Evolutionary conservation across 2,113 vertebrate genomes (phyloP), one percentile per base, ranked within the genome.

Genomic region (Zeus faber): DNA sequence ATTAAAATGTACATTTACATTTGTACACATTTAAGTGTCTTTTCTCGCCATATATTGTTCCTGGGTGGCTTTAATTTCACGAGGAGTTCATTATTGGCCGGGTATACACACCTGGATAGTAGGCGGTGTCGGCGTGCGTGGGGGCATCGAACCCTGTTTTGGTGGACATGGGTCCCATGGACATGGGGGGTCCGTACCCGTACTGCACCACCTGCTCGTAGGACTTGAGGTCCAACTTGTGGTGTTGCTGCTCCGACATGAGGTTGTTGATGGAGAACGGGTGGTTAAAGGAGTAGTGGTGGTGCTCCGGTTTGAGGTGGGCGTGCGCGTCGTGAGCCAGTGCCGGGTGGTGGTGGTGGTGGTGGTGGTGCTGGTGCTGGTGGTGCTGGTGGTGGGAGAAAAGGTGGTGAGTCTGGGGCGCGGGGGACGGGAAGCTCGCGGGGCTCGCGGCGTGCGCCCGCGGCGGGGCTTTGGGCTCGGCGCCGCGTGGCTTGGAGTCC

Each of bases 181-280:
- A 89, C 64, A 94, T 70, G 54, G 91, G 88, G 0, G 93, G 92
- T 1, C 89, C 85, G 0, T 93, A 93, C 45, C 91, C 89, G 0
- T 92, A 94, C 70, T 92, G 92, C 92, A 93, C 91, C 79, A 91
- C 86, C 85, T 93, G 93, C 80, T 94, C 93, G 0, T 94, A 94
- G 44, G 91, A 85, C 76, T 93, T 94, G 64, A 92, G 84, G 90
- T 94, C 92, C 91, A 93, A 91, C 91, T 92, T 94, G 52, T 89
- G 91, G 57, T 91, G 40, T 13, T 56, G 54, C 11, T 56, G 91
- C 70, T 93, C 92, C 20, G 92, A 93, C 92, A 94, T 94, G 54
- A 94, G 86, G 77, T 92, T 94, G 67, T 90, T 93, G 82, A 93
- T 94, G 73, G 92, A 94, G 85, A 94, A 94, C 0, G 93, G 93